phyloP scores from a whole-genome alignment of 2,888 invertebrate genomes.

The Caenorhabditis afra region DNA sequence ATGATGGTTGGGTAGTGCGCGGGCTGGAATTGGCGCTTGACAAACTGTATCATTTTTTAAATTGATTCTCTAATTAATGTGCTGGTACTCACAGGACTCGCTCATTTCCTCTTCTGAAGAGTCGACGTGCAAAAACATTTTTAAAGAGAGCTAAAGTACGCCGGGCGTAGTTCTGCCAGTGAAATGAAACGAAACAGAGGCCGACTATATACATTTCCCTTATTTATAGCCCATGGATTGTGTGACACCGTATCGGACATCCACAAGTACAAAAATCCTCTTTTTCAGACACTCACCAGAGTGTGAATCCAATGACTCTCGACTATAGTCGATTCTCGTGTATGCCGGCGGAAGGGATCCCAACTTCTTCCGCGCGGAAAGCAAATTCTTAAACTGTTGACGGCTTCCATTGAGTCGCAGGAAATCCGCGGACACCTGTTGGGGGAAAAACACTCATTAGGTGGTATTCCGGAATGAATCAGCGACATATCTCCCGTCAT shows the following conservation, averaged over 20 bases:
- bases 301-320: conserved; percentile 76
- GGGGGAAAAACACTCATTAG: conserved; percentile 41
- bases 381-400: conserved; percentile 78
- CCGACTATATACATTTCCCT: conserved; percentile 12
- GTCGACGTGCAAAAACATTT: conserved; percentile 13
- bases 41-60: not conserved
- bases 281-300: conserved; percentile 61
- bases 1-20: conserved; percentile 52
- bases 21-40: too few species aligned
- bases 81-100: conserved; percentile 10
- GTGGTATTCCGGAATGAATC: not conserved
- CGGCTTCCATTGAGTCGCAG: conserved; percentile 78
- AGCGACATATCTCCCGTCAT: not conserved
- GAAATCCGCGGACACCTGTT: conserved; percentile 80
- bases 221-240: conserved; percentile 15
- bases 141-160: not conserved
- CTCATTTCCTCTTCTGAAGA: conserved; percentile 10
- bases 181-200: not conserved
- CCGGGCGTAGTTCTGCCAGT: not conserved
- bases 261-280: not conserved
- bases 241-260: conserved; percentile 2
- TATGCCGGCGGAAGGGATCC: conserved; percentile 79
- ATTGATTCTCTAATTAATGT: too few species aligned
- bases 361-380: conserved; percentile 78
- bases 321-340: conserved; percentile 78